Evolutionary conservation across 2,113 vertebrate genomes (phyloP), one percentile per base, ranked within the genome.

Genomic region (Tenrec ecaudatus): DNA sequence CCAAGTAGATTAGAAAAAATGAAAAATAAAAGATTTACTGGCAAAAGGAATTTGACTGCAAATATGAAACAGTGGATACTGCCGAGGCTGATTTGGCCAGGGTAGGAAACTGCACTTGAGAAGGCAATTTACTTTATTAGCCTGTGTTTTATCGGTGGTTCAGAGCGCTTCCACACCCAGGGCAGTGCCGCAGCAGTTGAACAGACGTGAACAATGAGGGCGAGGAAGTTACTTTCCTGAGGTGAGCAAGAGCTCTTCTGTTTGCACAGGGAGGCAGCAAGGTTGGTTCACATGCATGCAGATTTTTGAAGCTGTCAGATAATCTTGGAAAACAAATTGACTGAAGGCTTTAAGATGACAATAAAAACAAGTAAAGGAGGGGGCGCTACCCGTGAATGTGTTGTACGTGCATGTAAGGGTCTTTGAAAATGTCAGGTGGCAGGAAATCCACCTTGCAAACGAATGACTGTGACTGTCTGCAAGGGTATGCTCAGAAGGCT

Each of bases 51-150:
- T 89, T 64, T 73, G 27, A 69, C 69, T 73, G 88, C 19, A 87
- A 73, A 73, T 86, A 68, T 85, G 68, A 88, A 95, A 75, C 40
- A 40, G 6, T 40, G 31, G n/a, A 23, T 75, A 68, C 33, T 90
- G 84, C 82, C 94, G 73, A 71, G 29, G 80, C 68, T 82, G 38
- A 58, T 9, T 86, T 33, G 57, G 88, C 57, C 25, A 29, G 89
- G 75, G 68, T 86, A 73, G 89, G 58, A 77, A 82, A 75, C 16
- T 83, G 47, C n/a, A 31, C 12, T 93, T 89, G 69, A 57, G 40
- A 90, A 89, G 57, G 31, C 78, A 86, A 96, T 93, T 94, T 76
- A 38, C 69, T 88, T 87, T 78, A 86, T 88, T 81, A 83, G 87
- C 36, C 85, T 23, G 93, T 57, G 85, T 43, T 85, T 3, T 58